A percentile compares a stretch with the other conserved stretches of the same genome.
Conservation (phyloP, 2,113 vertebrate species). For the Hypomesus transpacificus region DNA sequence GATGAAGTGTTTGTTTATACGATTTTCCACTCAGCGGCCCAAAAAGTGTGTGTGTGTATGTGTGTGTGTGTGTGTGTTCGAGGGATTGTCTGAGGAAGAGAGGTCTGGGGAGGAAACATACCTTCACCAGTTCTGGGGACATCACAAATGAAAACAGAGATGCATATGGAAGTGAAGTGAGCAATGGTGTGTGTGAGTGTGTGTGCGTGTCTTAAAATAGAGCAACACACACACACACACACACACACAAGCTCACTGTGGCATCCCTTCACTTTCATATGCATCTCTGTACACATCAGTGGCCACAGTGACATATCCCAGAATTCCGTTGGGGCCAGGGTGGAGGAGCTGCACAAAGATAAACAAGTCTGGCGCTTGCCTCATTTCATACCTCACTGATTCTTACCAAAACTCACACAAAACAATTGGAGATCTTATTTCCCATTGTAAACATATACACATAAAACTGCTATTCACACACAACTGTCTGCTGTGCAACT, state of each 20-base stretch:
- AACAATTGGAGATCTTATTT: conserved; percentile 47
- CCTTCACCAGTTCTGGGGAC: not conserved
- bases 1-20: conserved; percentile 70
- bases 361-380: conserved; percentile 52
- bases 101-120: conserved; percentile 19
- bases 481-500: conserved; percentile 33
- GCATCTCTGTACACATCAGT: conserved; percentile 32
- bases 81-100: conserved; percentile 47
- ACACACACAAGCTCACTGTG: conserved; percentile 17
- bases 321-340: conserved; percentile 42
- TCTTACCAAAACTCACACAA: conserved; percentile 47
- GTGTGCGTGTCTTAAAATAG: conserved; percentile 13
- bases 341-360: conserved; percentile 46
- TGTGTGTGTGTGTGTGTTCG: conserved; percentile 64
- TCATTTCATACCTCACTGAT: conserved; percentile 60
- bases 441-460: conserved; percentile 40
- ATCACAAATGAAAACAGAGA: not conserved
- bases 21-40: conserved; percentile 67
- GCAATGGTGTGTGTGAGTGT: conserved; percentile 3
- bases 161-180: conserved; percentile 15
- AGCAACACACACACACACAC: conserved; percentile 18
- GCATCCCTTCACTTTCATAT: conserved; percentile 1
- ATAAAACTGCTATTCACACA: conserved; percentile 39
- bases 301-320: conserved; percentile 42
- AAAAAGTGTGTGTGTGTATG: conserved; percentile 52